phyloP scores from a whole-genome alignment of 2,888 invertebrate species.

The Lissocephala sabroskyi region DNA sequence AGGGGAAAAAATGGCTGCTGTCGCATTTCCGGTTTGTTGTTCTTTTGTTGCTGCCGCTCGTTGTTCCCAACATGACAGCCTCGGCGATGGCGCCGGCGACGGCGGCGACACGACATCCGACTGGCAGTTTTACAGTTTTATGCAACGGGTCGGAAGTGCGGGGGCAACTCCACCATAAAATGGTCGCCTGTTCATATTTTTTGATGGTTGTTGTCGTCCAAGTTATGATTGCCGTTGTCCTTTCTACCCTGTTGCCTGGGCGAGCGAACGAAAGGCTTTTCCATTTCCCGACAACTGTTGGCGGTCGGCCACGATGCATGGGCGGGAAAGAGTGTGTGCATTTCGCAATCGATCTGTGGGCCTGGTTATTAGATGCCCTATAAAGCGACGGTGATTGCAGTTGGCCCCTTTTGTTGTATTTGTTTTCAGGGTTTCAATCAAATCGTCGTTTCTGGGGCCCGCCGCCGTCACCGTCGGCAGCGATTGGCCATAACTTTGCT shows the following conservation, averaged over 20 bases:
- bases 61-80: neutral
- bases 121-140: slow-evolving; percentile 21
- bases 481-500: slow-evolving; percentile 6
- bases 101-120: slow-evolving; percentile 37
- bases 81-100: slow-evolving; percentile 4
- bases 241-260: too few species aligned
- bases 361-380: neutral
- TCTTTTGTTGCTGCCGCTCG: slow-evolving; percentile 1
- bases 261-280: too few species aligned
- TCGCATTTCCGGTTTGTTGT: slow-evolving; percentile 54
- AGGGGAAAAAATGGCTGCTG: slow-evolving; percentile 48
- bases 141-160: slow-evolving; percentile 22
- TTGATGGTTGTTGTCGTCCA: slow-evolving; percentile 10
- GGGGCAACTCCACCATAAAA: slow-evolving; percentile 15
- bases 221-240: slow-evolving; percentile 1
- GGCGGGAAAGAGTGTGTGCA: too few species aligned
- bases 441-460: neutral
- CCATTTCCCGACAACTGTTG: too few species aligned
- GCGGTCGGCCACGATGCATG: too few species aligned
- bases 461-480: neutral
- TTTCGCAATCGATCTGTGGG: too few species aligned
- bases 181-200: slow-evolving; percentile 41
- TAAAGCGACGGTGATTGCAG: neutral
- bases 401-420: neutral
- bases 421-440: slow-evolving; percentile 8